Evolutionary conservation across 2,797 vertebrate genomes (phyloP).

Genomic region (Gambelia wislizenii): DNA sequence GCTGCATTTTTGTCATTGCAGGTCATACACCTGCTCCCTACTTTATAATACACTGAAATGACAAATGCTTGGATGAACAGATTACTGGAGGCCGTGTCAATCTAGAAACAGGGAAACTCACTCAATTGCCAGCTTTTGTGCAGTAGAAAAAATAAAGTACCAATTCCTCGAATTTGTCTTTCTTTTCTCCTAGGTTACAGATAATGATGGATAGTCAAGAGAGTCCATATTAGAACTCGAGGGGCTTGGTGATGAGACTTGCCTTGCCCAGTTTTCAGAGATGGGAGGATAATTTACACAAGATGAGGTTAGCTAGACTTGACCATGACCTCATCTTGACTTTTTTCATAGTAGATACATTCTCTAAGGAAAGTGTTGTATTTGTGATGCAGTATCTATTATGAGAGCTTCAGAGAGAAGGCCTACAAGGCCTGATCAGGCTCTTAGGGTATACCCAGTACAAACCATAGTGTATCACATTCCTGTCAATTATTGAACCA

Average conservation of each 20-base stretch:
- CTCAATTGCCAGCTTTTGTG: constrained; percentile 43
- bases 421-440: background rate
- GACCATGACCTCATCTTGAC: constrained; percentile 21
- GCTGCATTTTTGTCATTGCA: constrained; percentile 47
- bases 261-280: background rate
- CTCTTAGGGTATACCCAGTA: background rate
- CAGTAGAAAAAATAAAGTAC: constrained; percentile 12
- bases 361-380: background rate
- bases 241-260: fast-evolving
- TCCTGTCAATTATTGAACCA: background rate
- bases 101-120: background rate
- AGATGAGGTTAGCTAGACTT: constrained; percentile 27
- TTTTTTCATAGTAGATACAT: background rate
- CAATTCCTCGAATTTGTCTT: constrained; percentile 26
- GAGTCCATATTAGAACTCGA: fast-evolving
- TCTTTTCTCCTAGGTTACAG: background rate
- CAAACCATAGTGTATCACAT: background rate
- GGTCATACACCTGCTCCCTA: constrained; percentile 69
- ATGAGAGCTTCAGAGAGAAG: background rate
- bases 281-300: constrained; percentile 16
- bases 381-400: background rate
- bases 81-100: constrained; percentile 21
- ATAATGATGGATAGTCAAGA: background rate
- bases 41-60: constrained; percentile 28
- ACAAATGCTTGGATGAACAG: constrained; percentile 48